Conservation (phyloP, 2,113 vertebrate species). For the Scalopus aquaticus region DNA sequence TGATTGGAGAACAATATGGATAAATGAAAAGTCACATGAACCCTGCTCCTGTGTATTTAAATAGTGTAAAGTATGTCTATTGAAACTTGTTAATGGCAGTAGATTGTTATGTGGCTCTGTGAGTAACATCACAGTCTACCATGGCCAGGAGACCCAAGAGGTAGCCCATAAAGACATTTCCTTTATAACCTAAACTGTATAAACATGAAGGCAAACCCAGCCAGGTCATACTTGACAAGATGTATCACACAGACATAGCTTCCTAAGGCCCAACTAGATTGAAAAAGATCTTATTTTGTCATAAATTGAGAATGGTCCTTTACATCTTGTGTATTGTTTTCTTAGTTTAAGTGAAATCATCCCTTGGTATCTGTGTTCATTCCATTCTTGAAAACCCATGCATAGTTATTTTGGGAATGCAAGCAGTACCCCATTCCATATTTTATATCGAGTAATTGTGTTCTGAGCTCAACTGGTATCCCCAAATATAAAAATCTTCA, state of each 20-base stretch:
- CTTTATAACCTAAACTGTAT: not conserved
- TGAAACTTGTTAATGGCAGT: not conserved
- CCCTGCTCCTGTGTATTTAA: not conserved
- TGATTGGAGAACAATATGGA: not conserved
- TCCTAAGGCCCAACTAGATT: not conserved
- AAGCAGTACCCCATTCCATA: not conserved
- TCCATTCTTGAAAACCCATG: not conserved
- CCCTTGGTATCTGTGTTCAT: not conserved
- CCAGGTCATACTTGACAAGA: not conserved
- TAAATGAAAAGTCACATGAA: not conserved
- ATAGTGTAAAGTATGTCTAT: not conserved
- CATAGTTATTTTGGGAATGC: not conserved
- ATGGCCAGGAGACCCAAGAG: not conserved
- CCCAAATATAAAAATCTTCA: not conserved
- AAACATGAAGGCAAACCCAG: not conserved
- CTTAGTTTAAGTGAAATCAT: not conserved
- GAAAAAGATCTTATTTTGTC: not conserved
- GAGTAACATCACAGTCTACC: not conserved
- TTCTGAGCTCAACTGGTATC: not conserved
- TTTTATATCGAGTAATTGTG: not conserved
- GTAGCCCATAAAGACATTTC: not conserved
- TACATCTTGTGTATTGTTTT: not conserved
- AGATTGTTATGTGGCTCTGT: not conserved
- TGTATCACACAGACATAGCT: not conserved
- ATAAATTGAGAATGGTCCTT: not conserved